Percentiles rank a stretch among this genome's conserved stretches.
These are phyloP conservation scores for Cyphomyrus plagiostoma DNA, from an alignment of 2,113 vertebrate species.

Conservation along the genomic window DNA sequence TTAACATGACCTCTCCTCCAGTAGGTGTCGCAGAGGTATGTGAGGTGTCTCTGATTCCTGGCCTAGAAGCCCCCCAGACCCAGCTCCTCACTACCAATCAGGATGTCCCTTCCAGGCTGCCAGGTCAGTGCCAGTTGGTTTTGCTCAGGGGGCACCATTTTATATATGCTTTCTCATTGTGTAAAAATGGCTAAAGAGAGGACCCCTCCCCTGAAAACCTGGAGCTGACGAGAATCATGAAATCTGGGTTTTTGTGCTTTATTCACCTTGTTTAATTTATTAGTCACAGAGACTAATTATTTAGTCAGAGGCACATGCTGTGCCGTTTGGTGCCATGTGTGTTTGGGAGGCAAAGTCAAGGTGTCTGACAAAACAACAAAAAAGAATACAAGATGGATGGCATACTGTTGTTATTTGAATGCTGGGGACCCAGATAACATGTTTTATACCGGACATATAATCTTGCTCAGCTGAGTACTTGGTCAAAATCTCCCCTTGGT, in stretches of 20 bases:
- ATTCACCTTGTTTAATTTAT: not conserved
- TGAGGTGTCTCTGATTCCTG: constrained; percentile 76
- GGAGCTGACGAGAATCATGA: not conserved
- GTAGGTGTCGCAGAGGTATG: constrained; percentile 49
- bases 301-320: not conserved
- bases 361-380: not conserved
- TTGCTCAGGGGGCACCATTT: not conserved
- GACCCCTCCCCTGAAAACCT: not conserved
- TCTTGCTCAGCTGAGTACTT: not conserved
- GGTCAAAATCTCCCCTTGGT: not conserved
- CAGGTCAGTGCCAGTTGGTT: constrained; percentile 59
- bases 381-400: not conserved
- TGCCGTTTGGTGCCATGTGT: not conserved
- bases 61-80: constrained; percentile 68
- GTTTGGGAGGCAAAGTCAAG: constrained; percentile 2
- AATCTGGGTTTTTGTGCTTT: not conserved
- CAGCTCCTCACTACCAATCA: constrained; percentile 64
- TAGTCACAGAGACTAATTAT: not conserved
- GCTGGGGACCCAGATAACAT: not conserved
- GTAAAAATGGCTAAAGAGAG: not conserved
- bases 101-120: constrained; percentile 59
- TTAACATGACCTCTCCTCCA: not conserved
- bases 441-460: not conserved
- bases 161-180: not conserved
- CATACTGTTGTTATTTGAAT: not conserved